Percentiles rank a stretch among this genome's conserved stretches.
These are phyloP conservation scores for Limnephilus rhombicus DNA, from an alignment of 2,888 invertebrate genomes.

Conservation along the genomic window DNA sequence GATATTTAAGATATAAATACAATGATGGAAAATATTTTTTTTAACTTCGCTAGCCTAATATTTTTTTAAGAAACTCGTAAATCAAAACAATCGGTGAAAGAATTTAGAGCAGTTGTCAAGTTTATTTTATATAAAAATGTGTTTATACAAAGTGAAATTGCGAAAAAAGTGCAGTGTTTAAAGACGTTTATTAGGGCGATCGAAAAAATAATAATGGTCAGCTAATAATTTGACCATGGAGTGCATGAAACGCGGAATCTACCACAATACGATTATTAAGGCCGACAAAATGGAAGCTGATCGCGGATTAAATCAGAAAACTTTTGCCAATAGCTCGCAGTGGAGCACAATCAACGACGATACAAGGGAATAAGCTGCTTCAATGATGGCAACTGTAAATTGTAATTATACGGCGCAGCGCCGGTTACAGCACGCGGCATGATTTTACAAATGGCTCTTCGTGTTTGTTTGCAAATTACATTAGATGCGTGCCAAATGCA, in stretches of 20 bases:
- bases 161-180: too few relatives aligned
- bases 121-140: too few relatives aligned
- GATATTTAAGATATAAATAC: too few relatives aligned
- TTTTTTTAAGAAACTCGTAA: too few relatives aligned
- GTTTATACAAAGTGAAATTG: too few relatives aligned
- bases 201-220: too few relatives aligned
- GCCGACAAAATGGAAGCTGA: conserved; percentile 11
- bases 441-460: conserved; percentile 43
- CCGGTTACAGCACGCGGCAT: conserved; percentile 31
- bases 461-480: conserved; percentile 54
- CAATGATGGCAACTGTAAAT: conserved; percentile 41
- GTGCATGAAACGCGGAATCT: background rate
- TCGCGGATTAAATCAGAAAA: background rate
- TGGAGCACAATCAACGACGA: conserved; percentile 36
- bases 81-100: too few relatives aligned
- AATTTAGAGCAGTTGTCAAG: too few relatives aligned
- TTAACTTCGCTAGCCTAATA: too few relatives aligned
- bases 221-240: background rate
- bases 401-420: conserved; percentile 47
- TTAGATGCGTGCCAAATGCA: conserved; percentile 55
- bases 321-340: conserved; percentile 30
- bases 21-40: too few relatives aligned
- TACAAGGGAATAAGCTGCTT: conserved; percentile 41
- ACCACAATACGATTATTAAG: background rate
- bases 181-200: too few relatives aligned